Percentiles rank a stretch among this genome's conserved stretches.
Evolutionary conservation across 2,888 invertebrate genomes (phyloP).

Genomic region (Agrypnus murinus): DNA sequence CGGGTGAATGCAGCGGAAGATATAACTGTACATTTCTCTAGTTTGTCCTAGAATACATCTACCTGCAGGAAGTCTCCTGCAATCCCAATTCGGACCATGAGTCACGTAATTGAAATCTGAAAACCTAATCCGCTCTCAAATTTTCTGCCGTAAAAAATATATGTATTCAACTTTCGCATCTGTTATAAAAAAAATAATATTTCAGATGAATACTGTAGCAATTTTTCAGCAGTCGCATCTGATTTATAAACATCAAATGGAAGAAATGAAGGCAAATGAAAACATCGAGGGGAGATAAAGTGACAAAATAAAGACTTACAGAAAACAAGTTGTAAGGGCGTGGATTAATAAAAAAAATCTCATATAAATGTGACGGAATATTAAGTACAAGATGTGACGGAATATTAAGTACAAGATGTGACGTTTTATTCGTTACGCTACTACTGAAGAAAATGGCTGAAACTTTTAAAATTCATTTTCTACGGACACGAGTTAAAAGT

Average conservation of each 20-base stretch:
- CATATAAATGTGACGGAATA: constrained; percentile 33
- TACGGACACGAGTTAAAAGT: constrained; percentile 56
- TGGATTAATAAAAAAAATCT: constrained; percentile 17
- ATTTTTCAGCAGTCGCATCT: constrained; percentile 35
- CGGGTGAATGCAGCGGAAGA: constrained; percentile 61
- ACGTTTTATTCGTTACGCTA: constrained; percentile 40
- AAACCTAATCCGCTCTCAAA: neutral
- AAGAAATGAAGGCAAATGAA: constrained; percentile 22
- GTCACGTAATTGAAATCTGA: neutral
- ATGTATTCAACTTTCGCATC: neutral
- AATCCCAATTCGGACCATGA: neutral
- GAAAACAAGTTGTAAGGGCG: constrained; percentile 36
- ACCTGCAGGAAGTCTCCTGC: constrained; percentile 48
- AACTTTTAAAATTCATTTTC: constrained; percentile 58
- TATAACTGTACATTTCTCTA: constrained; percentile 54
- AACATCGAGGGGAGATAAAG: constrained; percentile 27
- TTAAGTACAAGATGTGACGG: constrained; percentile 41
- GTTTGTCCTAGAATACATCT: constrained; percentile 53
- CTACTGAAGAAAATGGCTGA: constrained; percentile 45
- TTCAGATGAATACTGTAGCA: constrained; percentile 22
- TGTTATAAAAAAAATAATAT: constrained; percentile 7
- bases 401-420: constrained; percentile 43
- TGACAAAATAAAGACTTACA: constrained; percentile 28
- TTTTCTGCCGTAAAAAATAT: too few relatives aligned
- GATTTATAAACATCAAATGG: constrained; percentile 43